Base-by-base conservation (phyloP, 2,113 vertebrate species). In the Scophthalmus maximus region DNA sequence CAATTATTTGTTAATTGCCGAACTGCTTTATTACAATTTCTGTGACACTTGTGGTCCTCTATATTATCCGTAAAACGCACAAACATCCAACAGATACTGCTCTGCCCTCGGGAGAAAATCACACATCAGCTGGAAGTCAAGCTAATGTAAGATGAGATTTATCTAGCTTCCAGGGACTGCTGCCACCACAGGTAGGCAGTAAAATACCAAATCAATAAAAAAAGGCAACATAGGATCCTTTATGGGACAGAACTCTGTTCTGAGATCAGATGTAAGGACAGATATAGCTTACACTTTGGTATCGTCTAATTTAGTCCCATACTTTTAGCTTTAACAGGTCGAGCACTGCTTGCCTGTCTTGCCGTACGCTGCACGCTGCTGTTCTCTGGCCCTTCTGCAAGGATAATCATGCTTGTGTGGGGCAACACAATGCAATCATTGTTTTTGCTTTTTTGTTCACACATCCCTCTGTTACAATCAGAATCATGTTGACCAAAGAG, bases 401-500 rank as follows among this genome's bases (percentile, higher is more conserved):
- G 23, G 30, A 50, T 68, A 55, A 62, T 79, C 36, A 38, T 51
- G 4, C 5, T 10, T 40, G 51, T 20, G 18, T 53, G 58, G 15
- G 8, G 26, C 27, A 60, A 30, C 9, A 74, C 47, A 66, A 38
- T 34, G 10, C 49, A 26, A 1, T 17, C 25, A 27, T 49, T 66
- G 55, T 62, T 6, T 52, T 66, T 56, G 38, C 7, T 47, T 65
- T 27, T 23, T 8, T 17, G n/a, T 47, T 70, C 27, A 55, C 50
- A 46, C 3, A 0, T 23, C 52, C 26, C 17, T 60, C 22, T 68
- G 55, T 53, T 62, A 56, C 17, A 66, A 26, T 63, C 68, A 30
- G 3, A 27, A 3, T 44, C 56, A 14, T 38, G n/a, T 18, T 62
- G 58, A 34, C 40, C 47, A 61, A 36, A 74, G 50, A 70, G n/a